phyloP scores from a whole-genome alignment of 1,140 invertebrate genomes.

The Ceratina australensis region DNA sequence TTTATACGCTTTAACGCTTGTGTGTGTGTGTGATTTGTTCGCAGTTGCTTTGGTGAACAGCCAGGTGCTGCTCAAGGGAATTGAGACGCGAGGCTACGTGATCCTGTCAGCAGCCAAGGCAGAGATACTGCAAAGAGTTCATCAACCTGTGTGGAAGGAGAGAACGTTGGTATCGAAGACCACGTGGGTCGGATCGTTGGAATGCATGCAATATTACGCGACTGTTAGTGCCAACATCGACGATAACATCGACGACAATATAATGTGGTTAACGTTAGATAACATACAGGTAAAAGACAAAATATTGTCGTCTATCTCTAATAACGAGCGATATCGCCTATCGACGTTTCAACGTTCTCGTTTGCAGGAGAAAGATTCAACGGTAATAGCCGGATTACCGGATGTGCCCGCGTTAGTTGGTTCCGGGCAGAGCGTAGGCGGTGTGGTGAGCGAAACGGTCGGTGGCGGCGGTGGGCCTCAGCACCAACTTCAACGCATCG shows the following conservation, averaged over 20 bases:
- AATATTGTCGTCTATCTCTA: background rate
- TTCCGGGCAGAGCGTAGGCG: conserved; percentile 97
- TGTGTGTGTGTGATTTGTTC: too few relatives aligned
- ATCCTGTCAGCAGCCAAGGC: conserved; percentile 97
- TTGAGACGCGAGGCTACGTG: conserved; percentile 97
- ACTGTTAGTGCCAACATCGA: conserved; percentile 93
- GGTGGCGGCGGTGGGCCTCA: conserved; percentile 85
- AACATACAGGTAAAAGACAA: conserved; percentile 85
- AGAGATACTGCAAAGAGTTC: conserved; percentile 93
- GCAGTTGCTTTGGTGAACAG: conserved; percentile 96
- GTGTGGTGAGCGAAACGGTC: conserved; percentile 95
- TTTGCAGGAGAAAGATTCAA: conserved; percentile 86
- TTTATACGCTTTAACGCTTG: too few relatives aligned
- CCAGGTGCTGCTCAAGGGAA: conserved; percentile 96
- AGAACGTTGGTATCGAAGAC: conserved; percentile 94
- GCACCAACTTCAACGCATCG: conserved; percentile 94
- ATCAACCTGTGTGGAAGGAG: conserved; percentile 95
- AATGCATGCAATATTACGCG: conserved; percentile 99
- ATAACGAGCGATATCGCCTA: too few relatives aligned
- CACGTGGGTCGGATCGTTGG: conserved; percentile 96
- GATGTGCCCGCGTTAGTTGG: conserved; percentile 95
- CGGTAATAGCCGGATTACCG: conserved; percentile 87
- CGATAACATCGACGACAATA: conserved; percentile 90
- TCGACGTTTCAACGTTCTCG: background rate
- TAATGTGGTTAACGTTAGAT: conserved; percentile 96